A percentile compares a stretch with the other conserved stretches of the same genome.
Conservation (phyloP, 2,797 vertebrate genomes). For the Cebuella pygmaea region DNA sequence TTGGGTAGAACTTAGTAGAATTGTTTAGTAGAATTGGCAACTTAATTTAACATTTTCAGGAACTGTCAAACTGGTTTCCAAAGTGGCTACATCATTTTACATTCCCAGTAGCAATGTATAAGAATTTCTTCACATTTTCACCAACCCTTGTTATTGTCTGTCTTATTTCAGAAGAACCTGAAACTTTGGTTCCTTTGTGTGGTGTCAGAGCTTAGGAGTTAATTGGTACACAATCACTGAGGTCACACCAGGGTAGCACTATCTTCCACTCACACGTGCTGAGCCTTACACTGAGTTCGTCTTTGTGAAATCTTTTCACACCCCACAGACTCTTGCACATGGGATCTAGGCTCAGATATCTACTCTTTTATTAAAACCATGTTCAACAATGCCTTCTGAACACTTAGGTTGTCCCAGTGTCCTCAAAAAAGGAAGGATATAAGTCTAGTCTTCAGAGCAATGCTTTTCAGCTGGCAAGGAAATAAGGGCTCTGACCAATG, state of each 20-base stretch:
- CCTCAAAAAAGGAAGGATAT: background rate
- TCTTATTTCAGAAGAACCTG: background rate
- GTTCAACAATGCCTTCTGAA: background rate
- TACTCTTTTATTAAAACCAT: background rate
- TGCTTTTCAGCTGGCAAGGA: background rate
- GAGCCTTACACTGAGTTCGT: background rate
- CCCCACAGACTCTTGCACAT: background rate
- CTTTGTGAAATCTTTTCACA: background rate
- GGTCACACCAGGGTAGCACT: accelerated
- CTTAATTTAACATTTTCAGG: background rate
- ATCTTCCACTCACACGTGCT: background rate
- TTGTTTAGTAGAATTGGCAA: background rate
- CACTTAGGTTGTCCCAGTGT: background rate
- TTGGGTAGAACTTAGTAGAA: background rate
- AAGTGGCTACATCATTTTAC: background rate
- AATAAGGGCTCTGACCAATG: background rate
- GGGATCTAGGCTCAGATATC: background rate
- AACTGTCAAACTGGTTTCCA: background rate
- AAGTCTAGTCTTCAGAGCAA: background rate
- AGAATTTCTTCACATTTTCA: background rate
- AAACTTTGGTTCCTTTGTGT: background rate
- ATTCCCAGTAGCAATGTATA: background rate
- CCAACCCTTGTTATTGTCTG: background rate
- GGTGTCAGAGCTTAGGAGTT: background rate
- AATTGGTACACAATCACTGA: background rate